Base-by-base conservation (phyloP, 37 sponge, comb jelly and placozoan genomes). In the Cliona cf. orientalis region DNA sequence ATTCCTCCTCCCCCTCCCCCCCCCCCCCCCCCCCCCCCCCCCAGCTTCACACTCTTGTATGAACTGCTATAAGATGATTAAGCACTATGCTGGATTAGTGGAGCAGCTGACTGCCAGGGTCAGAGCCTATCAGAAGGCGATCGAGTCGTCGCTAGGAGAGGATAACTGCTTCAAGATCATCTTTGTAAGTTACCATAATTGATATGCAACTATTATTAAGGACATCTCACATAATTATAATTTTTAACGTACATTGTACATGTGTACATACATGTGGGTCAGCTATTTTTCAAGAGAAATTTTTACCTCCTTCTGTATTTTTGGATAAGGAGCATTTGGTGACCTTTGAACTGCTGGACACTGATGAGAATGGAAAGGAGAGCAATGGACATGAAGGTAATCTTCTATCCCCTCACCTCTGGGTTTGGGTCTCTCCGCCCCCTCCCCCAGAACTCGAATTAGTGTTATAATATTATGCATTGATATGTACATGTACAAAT, bases 291-390 rank as follows among this genome's bases (percentile, higher is more conserved):
- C 7, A n/a, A n/a, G n/a, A n/a, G n/a, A n/a, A n/a, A n/a, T 17
- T 21, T 41, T 76, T 21, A 39, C 26, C 19, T 78, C 17, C 25
- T 14, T 39, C 37, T 37, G n/a, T n/a, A n/a, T 74, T 66, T 40
- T 68, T 88, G 92, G 73, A 87, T 63, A 88, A 89, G 55, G 86
- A 49, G 11, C n/a, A n/a, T n/a, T 82, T 61, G 56, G n/a, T 95
- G 58, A 84, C 91, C 3, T 74, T 97, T 70, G 97, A 97, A 74
- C 68, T 97, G 57, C 33, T 97, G 64, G 97, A 97, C 44, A 78
- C 81, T 23, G 92, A 94, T 14, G 73, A 85, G 26, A 36, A 69
- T n/a, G 23, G 79, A 7, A 72, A 78, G 31, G 69, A 81, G 21
- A 71, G 19, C 42, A 21, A 33, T 33, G 9, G 66, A 19, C 66